Base-by-base conservation (phyloP, 2,888 invertebrate species). In the Ectemnius lituratus region DNA sequence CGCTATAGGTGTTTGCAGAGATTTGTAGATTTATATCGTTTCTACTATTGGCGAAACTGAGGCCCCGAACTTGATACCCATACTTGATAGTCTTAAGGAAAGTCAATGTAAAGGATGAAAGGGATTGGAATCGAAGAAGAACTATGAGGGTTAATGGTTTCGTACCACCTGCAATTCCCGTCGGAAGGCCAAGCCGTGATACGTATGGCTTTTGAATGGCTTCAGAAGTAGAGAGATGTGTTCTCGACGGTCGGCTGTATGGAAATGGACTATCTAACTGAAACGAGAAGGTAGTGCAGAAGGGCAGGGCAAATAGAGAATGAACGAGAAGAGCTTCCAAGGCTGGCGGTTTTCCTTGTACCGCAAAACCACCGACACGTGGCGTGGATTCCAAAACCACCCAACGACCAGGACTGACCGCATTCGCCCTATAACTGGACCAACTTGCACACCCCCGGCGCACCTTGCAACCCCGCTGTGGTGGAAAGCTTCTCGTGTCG, bases 311-410 rank as follows among this genome's bases (percentile, higher is more conserved):
- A 60, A 81, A 81, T 49, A 73, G 69, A 67, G 80, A 78, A 75
- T 73, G 78, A 76, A 72, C 64, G 75, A 74, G 82, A 77, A 80
- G 83, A 84, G 82, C 70, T 81, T 80, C 76, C 82, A 81, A 80
- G 79, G 80, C 83, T 75, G 85, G 88, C 81, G 88, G 89, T 88
- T 87, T 87, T 84, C 85, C 85, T 78, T 84, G 84, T 75, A 88
- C 90, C 89, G 86, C 90, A 88, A 84, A 89, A 88, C 90, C 90
- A 71, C 90, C 87, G 87, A 86, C 87, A 87, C 85, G 89, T 86
- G 88, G 88, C 85, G 83, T 83, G 83, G 86, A 84, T 86, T 88
- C 83, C 86, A 86, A 86, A 83, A 88, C 88, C 88, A 80, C 82
- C 70, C 82, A 71, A 75, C 81, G 81, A 83, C 82, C 82, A 77